Conservation (phyloP, 2,113 vertebrate species). For the Limnothrissa miodon region DNA sequence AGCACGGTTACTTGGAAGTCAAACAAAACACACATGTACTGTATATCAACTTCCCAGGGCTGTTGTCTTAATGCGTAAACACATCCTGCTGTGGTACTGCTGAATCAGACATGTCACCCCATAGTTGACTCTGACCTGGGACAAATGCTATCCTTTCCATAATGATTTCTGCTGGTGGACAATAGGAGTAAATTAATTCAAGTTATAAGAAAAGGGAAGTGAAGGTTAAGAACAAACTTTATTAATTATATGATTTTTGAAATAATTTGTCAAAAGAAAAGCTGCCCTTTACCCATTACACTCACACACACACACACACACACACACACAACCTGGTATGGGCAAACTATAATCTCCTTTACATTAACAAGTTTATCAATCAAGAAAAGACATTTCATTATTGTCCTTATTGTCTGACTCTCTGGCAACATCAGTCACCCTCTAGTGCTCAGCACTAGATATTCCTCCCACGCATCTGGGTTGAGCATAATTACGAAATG, state of each 20-base stretch:
- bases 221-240: not conserved
- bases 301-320: no score
- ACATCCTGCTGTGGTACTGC: not conserved
- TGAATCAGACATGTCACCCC: not conserved
- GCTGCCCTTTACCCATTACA: no score
- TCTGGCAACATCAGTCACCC: not conserved
- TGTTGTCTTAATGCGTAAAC: not conserved
- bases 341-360: not conserved
- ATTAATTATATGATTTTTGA: no score
- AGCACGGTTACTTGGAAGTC: not conserved
- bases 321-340: not conserved
- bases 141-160: not conserved
- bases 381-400: slow-evolving; percentile 3
- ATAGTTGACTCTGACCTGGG: not conserved
- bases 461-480: not conserved
- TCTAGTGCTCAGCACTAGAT: not conserved
- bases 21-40: not conserved
- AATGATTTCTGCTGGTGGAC: not conserved
- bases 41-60: not conserved
- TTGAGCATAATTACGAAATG: not conserved
- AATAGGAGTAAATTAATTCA: not conserved
- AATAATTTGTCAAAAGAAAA: no score
- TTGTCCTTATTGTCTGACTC: not conserved
- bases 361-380: not conserved
- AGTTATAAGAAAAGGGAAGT: not conserved